These are phyloP conservation scores for Microcebus murinus DNA, from an alignment of 2,113 vertebrate genomes.

Conservation along the genomic window DNA sequence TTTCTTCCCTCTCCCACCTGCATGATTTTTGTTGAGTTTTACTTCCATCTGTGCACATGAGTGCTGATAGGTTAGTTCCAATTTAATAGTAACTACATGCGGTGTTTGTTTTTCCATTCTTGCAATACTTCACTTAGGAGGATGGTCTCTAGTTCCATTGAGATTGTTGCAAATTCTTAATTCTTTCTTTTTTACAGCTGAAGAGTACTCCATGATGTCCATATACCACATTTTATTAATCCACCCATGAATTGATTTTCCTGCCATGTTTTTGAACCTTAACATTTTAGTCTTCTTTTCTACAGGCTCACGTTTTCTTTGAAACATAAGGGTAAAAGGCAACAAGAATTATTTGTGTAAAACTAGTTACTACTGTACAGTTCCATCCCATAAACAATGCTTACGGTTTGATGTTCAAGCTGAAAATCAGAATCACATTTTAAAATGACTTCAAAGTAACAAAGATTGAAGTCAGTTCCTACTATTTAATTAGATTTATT, in stretches of 20 bases:
- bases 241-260: background rate
- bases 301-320: conserved; percentile 45
- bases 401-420: background rate
- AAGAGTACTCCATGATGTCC: too few relatives aligned
- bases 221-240: too few relatives aligned
- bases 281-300: conserved; percentile 11
- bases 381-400: conserved; percentile 44
- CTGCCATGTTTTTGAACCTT: conserved; percentile 24
- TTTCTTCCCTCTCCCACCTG: too few relatives aligned
- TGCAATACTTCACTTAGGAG: too few relatives aligned
- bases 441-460: conserved; percentile 29
- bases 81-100: too few relatives aligned
- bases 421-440: conserved; percentile 53
- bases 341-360: background rate
- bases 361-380: background rate
- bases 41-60: too few relatives aligned
- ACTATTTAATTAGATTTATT: conserved; percentile 69
- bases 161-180: too few relatives aligned
- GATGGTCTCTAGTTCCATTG: too few relatives aligned
- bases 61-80: too few relatives aligned
- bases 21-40: too few relatives aligned
- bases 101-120: too few relatives aligned
- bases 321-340: conserved; percentile 27
- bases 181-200: too few relatives aligned
- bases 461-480: conserved; percentile 31